Base-by-base conservation (phyloP, 2,888 invertebrate species). In the Aphidius colemani region DNA sequence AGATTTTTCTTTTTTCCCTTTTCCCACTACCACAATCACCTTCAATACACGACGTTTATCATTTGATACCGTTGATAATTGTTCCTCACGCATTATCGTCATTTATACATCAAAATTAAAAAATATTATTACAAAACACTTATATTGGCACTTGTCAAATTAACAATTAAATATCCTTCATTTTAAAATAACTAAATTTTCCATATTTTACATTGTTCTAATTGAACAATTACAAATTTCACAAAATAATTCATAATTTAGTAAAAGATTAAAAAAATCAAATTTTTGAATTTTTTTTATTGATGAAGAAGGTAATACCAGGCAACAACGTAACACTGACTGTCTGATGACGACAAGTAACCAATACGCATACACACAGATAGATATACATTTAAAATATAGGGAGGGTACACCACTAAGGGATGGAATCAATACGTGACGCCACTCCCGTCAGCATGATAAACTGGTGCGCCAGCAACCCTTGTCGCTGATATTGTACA, bases 401-500 rank as follows among this genome's bases (percentile, higher is more conserved):
- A 30, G n/a, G 46, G 70, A 73, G 69, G 70, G 72, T 66, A 71
- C 71, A 72, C 30, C 30, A 30, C 5, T 5, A 65, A 70, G 69
- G 70, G 71, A 44, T n/a, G 75, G 78, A 79, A 80, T 80, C 80
- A 80, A 80, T 80, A 80, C 78, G 83, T 69, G 71, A 69, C 70
- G 67, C 75, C 77, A 74, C 75, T 74, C 73, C 74, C 71, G 69
- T 70, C 69, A 71, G 68, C 72, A 71, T 84, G 72, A 71, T 62
- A 70, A 67, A 72, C 70, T 73, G 61, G 65, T 69, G 74, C 74
- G 74, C 69, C 69, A 72, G 72, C 84, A 66, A 84, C 83, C 69
- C 85, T 80, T 68, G 68, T 64, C 64, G 48, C 62, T 60, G 30
- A 30, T 30, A 30, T 5, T 30, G 30, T 30, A 30, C 30, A 30